Percentiles rank a stretch among this genome's conserved stretches.
phyloP scores from a whole-genome alignment of 35 echinoderm and acorn worm species.

The Lytechinus pictus region DNA sequence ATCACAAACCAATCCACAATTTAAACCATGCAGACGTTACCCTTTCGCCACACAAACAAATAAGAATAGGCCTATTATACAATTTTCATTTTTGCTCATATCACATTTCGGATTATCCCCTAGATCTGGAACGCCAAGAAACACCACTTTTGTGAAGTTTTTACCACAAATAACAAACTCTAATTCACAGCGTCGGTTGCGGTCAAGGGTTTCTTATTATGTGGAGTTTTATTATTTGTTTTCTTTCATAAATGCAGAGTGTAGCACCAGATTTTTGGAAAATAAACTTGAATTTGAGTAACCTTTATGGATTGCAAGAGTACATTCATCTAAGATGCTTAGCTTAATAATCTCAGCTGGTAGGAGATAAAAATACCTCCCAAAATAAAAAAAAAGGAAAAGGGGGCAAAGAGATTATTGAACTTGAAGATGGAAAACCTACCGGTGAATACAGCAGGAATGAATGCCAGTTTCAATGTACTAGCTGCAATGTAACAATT shows the following conservation, averaged over 20 bases:
- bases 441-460: too few species aligned
- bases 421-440: too few species aligned
- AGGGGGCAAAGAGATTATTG: background rate
- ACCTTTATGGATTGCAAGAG: background rate
- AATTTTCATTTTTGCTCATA: conserved; percentile 15
- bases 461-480: too few species aligned
- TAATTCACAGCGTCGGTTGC: background rate
- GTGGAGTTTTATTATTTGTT: background rate
- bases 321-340: background rate
- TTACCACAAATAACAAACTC: background rate
- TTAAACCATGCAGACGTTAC: background rate
- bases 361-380: too few species aligned
- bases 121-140: background rate
- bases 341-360: background rate
- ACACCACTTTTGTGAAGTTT: background rate
- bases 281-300: background rate
- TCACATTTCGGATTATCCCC: conserved; percentile 2
- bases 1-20: background rate
- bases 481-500: too few species aligned
- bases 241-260: background rate
- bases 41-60: background rate
- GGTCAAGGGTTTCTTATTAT: background rate
- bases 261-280: background rate
- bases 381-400: background rate
- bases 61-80: conserved; percentile 12